Conservation (phyloP, 2,797 vertebrate genomes). For the Tympanoctomys barrerae region DNA sequence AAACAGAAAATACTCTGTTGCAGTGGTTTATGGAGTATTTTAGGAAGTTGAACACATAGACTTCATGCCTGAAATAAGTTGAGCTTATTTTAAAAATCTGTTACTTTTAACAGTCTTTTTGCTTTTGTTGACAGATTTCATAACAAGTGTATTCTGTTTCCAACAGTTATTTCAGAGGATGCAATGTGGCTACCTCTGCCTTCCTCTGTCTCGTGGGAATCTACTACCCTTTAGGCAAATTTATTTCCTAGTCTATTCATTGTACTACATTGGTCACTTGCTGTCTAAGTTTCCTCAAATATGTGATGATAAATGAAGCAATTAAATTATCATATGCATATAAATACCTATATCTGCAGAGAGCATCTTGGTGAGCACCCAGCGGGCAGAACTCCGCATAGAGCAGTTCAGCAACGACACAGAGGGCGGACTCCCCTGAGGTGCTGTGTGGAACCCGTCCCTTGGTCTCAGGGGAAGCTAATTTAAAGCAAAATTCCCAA, state of each 20-base stretch:
- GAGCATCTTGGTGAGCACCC: no score
- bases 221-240: neutral
- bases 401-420: no score
- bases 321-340: neutral
- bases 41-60: slow-evolving; percentile 45
- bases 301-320: neutral
- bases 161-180: neutral
- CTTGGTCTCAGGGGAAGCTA: no score
- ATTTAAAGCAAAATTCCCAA: no score
- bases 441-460: no score
- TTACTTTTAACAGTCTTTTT: slow-evolving; percentile 66
- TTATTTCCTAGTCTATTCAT: neutral
- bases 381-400: no score
- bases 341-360: neutral
- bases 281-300: neutral
- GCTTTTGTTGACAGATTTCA: slow-evolving; percentile 45
- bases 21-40: neutral
- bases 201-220: neutral
- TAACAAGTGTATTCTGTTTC: neutral
- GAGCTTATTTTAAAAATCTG: slow-evolving; percentile 68
- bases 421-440: no score
- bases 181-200: neutral
- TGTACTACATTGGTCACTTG: neutral
- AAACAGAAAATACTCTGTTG: neutral
- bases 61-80: slow-evolving; percentile 71